Evolutionary conservation across 2,113 vertebrate genomes (phyloP), one percentile per base, ranked within the genome.

Genomic region (Steatornis caripensis): DNA sequence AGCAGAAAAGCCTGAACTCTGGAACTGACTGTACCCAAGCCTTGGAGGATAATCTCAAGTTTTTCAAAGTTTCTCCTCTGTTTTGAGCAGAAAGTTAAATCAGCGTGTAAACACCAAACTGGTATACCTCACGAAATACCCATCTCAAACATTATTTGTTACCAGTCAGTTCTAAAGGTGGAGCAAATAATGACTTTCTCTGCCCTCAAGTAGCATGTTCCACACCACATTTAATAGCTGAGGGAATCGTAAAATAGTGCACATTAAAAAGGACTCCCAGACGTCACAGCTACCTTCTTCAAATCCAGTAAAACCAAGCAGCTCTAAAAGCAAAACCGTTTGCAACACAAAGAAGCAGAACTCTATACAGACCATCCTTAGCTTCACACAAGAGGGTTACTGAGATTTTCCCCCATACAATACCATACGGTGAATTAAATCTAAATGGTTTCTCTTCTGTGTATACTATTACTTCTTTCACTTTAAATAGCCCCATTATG

Each of bases 181-280:
- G 19, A 32, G 14, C 15, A 77, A 66, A 77, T 17, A 61, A 89
- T 10, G 1, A n/a, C 32, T 45, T 37, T 46, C 12, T 65, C 26
- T 36, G 15, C 17, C 29, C 36, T 49, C 53, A 43, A 15, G 3
- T 10, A 68, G 27, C 27, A 16, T 2, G 1, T 27, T 78, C 71
- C 23, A 64, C 15, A 36, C 17, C 20, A 54, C 27, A 55, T 34
- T 58, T 61, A 84, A 70, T 4, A 84, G 39, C 37, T 75, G 29
- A 7, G 6, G 12, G 39, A 68, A 75, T 46, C 24, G 43, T 0
- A 37, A 10, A 74, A 36, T 11, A 60, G 39, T 0, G 1, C 2
- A n/a, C 3, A 4, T 65, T 79, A 48, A 45, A 76, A 62, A 83
- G 8, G 11, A 41, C 10, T 4, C 17, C 10, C 36, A 54, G 23